These are phyloP conservation scores for Naso thynnoides DNA, from an alignment of 2,797 vertebrate genomes.

Conservation along the genomic window DNA sequence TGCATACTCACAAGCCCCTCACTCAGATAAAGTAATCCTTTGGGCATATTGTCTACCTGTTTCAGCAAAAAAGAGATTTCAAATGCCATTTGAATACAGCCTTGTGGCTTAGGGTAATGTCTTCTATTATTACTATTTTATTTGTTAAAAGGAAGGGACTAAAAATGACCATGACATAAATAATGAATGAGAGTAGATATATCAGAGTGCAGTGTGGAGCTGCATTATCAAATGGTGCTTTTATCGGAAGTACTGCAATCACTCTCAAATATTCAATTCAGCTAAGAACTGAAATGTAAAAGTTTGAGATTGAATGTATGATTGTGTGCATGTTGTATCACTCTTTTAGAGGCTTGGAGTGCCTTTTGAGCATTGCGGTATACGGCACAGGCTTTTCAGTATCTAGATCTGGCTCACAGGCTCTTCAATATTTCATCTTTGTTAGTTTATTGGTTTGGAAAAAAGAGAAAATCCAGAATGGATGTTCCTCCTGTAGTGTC, in stretches of 20 bases:
- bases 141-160: slow-evolving; percentile 86
- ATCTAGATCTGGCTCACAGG: slow-evolving; percentile 54
- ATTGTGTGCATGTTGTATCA: slow-evolving; percentile 76
- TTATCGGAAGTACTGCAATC: slow-evolving; percentile 83
- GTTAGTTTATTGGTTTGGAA: slow-evolving; percentile 77
- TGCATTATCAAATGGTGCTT: slow-evolving; percentile 87
- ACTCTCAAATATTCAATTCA: slow-evolving; percentile 83
- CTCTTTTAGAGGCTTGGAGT: slow-evolving; percentile 62
- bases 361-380: slow-evolving; percentile 72
- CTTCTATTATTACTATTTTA: slow-evolving; percentile 87
- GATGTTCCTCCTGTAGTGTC: slow-evolving; percentile 32
- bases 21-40: slow-evolving; percentile 58
- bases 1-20: slow-evolving; percentile 42
- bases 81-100: slow-evolving; percentile 70
- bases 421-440: slow-evolving; percentile 82
- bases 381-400: slow-evolving; percentile 65
- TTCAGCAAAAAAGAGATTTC: slow-evolving; percentile 57
- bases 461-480: slow-evolving; percentile 36
- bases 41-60: slow-evolving; percentile 49
- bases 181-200: slow-evolving; percentile 81
- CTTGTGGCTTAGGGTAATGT: slow-evolving; percentile 74
- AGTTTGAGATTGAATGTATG: slow-evolving; percentile 83
- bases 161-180: slow-evolving; percentile 83
- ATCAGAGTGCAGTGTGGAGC: slow-evolving; percentile 74
- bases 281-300: slow-evolving; percentile 86